phyloP scores from a whole-genome alignment of 2,113 vertebrate genomes.

The Vanacampus margaritifer region DNA sequence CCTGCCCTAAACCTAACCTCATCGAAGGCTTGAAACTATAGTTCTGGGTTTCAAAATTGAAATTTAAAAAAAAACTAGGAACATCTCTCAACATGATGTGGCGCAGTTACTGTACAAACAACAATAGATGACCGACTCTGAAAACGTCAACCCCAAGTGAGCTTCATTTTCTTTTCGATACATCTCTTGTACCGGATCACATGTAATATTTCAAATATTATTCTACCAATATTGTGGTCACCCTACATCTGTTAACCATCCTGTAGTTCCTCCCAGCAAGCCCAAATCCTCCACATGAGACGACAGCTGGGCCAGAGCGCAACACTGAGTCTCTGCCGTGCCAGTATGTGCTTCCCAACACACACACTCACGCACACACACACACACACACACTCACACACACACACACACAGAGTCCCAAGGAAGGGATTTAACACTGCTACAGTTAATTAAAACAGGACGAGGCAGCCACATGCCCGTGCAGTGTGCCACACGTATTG shows the following conservation, averaged over 20 bases:
- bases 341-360: conserved; percentile 27
- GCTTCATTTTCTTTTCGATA: too few relatives aligned
- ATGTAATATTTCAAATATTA: background rate
- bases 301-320: conserved; percentile 20
- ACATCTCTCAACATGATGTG: too few relatives aligned
- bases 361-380: background rate
- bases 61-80: too few relatives aligned
- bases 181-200: too few relatives aligned
- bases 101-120: too few relatives aligned
- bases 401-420: conserved; percentile 22
- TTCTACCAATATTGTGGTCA: background rate
- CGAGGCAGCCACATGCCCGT: conserved; percentile 27
- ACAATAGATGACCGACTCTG: too few relatives aligned
- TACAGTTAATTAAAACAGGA: conserved; percentile 61
- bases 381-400: background rate
- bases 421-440: conserved; percentile 51
- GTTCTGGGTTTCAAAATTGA: too few relatives aligned
- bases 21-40: too few relatives aligned
- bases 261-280: background rate
- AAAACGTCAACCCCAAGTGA: too few relatives aligned
- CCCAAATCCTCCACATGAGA: conserved; percentile 2
- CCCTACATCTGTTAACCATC: background rate
- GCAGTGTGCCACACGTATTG: conserved; percentile 27
- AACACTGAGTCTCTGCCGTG: conserved; percentile 16
- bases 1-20: too few relatives aligned